Evolutionary conservation across 2,113 vertebrate genomes (phyloP).

Genomic region (Pica pica): DNA sequence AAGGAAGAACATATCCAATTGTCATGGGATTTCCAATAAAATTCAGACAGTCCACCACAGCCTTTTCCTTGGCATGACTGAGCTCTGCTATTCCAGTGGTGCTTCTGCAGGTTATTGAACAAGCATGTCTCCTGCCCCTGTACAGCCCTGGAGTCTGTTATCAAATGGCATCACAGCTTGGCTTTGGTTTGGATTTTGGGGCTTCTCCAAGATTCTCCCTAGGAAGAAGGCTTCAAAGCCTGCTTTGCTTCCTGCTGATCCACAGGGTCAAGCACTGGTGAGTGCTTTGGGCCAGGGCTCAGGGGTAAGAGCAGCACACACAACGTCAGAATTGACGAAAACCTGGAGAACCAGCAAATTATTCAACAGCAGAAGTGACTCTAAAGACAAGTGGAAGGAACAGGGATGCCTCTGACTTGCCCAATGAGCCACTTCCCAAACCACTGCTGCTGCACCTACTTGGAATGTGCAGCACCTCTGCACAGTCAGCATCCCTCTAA

Average conservation of each 20-base stretch:
- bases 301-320: background rate
- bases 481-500: fast-evolving
- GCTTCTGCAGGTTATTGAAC: background rate
- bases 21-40: background rate
- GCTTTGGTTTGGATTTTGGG: background rate
- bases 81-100: fast-evolving
- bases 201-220: background rate
- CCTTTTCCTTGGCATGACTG: background rate
- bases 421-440: background rate
- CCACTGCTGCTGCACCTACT: too few species aligned
- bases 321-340: background rate
- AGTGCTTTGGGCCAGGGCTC: fast-evolving
- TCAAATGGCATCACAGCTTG: background rate
- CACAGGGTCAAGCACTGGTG: fast-evolving
- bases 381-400: fast-evolving
- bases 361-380: background rate
- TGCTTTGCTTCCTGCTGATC: background rate
- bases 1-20: background rate
- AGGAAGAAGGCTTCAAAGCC: background rate
- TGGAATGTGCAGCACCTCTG: background rate
- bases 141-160: fast-evolving
- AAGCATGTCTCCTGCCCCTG: background rate
- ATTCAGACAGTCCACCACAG: background rate
- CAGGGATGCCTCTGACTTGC: background rate
- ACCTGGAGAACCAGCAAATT: background rate